A percentile compares a stretch with the other conserved stretches of the same genome.
Conservation (phyloP, 2,888 invertebrate species). For the Desoria tigrina region DNA sequence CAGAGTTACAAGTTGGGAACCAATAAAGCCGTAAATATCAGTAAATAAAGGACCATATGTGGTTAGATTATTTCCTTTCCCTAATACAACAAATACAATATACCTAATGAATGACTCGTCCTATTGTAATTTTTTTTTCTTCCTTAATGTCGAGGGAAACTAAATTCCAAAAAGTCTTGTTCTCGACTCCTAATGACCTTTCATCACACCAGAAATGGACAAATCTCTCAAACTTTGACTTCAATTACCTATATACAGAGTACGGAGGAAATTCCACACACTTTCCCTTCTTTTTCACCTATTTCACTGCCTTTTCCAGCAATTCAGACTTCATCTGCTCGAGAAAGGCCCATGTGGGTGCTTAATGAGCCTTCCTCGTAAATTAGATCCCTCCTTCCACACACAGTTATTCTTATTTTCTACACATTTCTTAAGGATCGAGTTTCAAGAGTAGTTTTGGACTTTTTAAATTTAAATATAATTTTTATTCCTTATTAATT, state of each 20-base stretch:
- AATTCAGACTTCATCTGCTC: background rate
- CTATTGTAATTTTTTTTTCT: no score
- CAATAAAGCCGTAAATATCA: background rate
- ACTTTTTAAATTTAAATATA: no score
- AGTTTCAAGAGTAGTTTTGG: constrained; percentile 5
- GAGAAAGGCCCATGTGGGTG: constrained; percentile 22
- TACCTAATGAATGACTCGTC: no score
- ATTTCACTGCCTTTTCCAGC: background rate
- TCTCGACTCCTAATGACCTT: constrained; percentile 52
- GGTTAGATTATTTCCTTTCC: background rate
- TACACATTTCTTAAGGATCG: constrained; percentile 9
- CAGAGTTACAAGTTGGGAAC: background rate
- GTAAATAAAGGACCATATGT: background rate
- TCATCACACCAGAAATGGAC: constrained; percentile 49
- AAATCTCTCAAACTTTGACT: constrained; percentile 49
- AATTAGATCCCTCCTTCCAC: constrained; percentile 27
- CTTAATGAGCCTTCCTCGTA: constrained; percentile 38
- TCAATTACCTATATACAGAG: constrained; percentile 43
- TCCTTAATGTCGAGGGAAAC: no score
- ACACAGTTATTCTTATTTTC: constrained; percentile 23
- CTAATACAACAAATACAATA: background rate
- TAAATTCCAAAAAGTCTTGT: constrained; percentile 36
- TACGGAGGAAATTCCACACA: constrained; percentile 27
- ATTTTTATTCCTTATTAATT: no score
- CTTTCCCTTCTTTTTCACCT: constrained; percentile 30